Evolutionary conservation across 2,888 invertebrate species (phyloP), one percentile per base, ranked within the genome.

Genomic region (Dermolepida albohirtum): DNA sequence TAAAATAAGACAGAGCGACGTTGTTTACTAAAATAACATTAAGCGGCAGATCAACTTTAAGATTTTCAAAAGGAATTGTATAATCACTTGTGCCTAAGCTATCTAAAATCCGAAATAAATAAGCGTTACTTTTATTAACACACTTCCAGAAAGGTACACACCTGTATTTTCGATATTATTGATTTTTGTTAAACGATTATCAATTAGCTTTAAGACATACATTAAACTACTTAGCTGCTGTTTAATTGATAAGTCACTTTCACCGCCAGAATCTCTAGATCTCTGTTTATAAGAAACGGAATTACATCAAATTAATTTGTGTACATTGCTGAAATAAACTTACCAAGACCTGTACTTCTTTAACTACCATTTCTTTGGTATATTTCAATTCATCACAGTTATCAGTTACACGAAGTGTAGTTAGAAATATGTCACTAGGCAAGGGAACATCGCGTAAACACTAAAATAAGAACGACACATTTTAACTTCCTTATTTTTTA

Each of bases 211-310:
- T 66, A 89, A 87, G 34, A 96, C 89, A 82, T 93, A 96, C 73
- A 90, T 86, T 66, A 97, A 84, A 75, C 95, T 95, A 66, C 92
- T 93, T 50, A 97, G 82, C 80, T 95, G 95, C 78, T 95, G 95
- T 73, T 95, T 94, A 63, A 95, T 91, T 63, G 89, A 86, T 39
- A 91, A 82, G 79, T 94, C 94, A 84, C 94, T 92, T 75, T 94
- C 94, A 0, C 94, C 94, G 0, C 93, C 94, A 22, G 92, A 91
- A 83, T 96, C 96, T 78, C 90, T 89, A 5, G 95, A 95, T 79
- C 95, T 88, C 86, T 88, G 47, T 34, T 34, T 34, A 34, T 4
- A 34, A 34, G 72, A 50, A 78, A 74, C 43, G 67, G 59, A 27
- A 69, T 44, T 66, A 44, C 52, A 47, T 43, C 1, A 59, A 27